Conservation (phyloP, 2,888 invertebrate genomes). For the Stenodera caucasica region DNA sequence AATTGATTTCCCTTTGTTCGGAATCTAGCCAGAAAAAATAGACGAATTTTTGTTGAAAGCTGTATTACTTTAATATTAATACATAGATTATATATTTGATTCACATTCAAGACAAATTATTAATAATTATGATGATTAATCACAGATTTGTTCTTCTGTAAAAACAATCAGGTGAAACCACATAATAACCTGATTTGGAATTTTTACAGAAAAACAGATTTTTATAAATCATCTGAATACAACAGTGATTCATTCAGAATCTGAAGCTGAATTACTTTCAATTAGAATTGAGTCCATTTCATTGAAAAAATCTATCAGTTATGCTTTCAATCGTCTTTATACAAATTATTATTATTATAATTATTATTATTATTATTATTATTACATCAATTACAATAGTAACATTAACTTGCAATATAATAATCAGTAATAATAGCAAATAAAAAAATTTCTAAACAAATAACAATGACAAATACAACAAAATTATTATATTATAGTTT, state of each 20-base stretch:
- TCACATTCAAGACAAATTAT: conserved; percentile 53
- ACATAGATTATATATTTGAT: conserved; percentile 53
- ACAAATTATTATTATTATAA: conserved; percentile 41
- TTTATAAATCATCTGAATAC: conserved; percentile 8
- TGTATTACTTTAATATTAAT: conserved; percentile 51
- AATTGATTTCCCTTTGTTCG: too few relatives aligned
- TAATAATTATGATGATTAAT: conserved; percentile 34
- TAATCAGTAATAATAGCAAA: conserved; percentile 26
- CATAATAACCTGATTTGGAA: conserved; percentile 42
- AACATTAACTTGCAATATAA: conserved; percentile 47
- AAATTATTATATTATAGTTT: conserved; percentile 32
- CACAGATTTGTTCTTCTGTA: conserved; percentile 20
- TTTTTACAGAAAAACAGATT: conserved; percentile 1
- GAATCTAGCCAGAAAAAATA: too few relatives aligned
- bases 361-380: conserved; percentile 13
- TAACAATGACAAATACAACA: conserved; percentile 44
- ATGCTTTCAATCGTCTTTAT: conserved; percentile 44
- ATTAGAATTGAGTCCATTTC: conserved; percentile 20
- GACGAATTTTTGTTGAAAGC: conserved; percentile 49
- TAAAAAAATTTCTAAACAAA: conserved; percentile 39
- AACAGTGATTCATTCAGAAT: conserved; percentile 19
- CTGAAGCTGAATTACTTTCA: conserved; percentile 25
- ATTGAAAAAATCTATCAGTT: conserved; percentile 26
- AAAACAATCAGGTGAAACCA: conserved; percentile 45
- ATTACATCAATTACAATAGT: conserved; percentile 22